Conservation (phyloP, 2,797 vertebrate genomes). For the Pteropus rufus region DNA sequence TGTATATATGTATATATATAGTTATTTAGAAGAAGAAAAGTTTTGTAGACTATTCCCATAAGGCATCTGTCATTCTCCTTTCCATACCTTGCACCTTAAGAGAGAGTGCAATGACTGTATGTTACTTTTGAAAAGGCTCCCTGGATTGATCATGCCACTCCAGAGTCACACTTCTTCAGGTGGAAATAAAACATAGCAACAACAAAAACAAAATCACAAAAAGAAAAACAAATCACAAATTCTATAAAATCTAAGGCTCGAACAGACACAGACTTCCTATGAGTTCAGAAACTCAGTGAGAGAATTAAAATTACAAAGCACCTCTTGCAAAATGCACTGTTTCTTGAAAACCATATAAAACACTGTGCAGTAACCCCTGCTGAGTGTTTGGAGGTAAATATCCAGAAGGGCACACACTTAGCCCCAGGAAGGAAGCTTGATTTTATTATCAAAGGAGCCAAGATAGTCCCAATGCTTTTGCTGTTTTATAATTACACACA, state of each 20-base stretch:
- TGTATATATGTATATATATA: background rate
- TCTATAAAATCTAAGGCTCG: slow-evolving; percentile 49
- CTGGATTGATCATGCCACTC: slow-evolving; percentile 45
- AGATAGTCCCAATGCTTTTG: slow-evolving; percentile 65
- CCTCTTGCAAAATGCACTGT: slow-evolving; percentile 62
- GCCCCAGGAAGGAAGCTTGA: slow-evolving; percentile 65
- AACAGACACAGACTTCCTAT: slow-evolving; percentile 51
- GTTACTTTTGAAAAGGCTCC: slow-evolving; percentile 53
- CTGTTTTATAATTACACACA: slow-evolving; percentile 79
- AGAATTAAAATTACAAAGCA: slow-evolving; percentile 74
- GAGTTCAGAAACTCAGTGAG: slow-evolving; percentile 66
- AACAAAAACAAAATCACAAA: slow-evolving; percentile 12
- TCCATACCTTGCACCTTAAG: slow-evolving; percentile 38
- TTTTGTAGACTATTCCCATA: slow-evolving; percentile 65
- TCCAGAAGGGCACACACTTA: slow-evolving; percentile 49
- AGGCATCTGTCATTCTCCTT: slow-evolving; percentile 41
- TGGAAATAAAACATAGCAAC: slow-evolving; percentile 47
- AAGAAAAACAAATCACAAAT: background rate
- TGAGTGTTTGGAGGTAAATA: slow-evolving; percentile 61
- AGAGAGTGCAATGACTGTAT: slow-evolving; percentile 24
- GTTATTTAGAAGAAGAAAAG: slow-evolving; percentile 56
- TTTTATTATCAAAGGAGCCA: slow-evolving; percentile 58
- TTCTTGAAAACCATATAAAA: slow-evolving; percentile 63
- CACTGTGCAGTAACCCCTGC: slow-evolving; percentile 61
- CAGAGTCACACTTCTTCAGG: slow-evolving; percentile 52